phyloP scores from a whole-genome alignment of 2,888 invertebrate genomes.

The Halocaridina rubra region DNA sequence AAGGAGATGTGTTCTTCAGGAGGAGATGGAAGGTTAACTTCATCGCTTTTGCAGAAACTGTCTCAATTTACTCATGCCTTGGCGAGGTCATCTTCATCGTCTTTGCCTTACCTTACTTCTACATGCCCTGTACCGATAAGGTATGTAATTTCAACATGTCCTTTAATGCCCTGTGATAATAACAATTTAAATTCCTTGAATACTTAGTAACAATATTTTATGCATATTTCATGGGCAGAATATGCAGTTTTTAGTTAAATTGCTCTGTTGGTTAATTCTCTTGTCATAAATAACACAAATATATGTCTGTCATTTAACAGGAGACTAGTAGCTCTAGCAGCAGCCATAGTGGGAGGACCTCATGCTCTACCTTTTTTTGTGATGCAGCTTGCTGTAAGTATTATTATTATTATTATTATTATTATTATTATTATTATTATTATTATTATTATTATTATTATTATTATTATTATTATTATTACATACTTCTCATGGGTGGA shows the following conservation, averaged over 20 bases:
- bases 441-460: background rate
- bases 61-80: conserved; percentile 15
- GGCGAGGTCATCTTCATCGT: background rate
- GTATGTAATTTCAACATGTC: too few relatives aligned
- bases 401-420: background rate
- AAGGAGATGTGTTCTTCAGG: conserved; percentile 19
- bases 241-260: background rate
- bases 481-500: too few relatives aligned
- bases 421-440: background rate
- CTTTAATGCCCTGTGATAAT: too few relatives aligned
- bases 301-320: background rate
- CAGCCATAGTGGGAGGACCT: conserved; percentile 51
- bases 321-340: conserved; percentile 18
- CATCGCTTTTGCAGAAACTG: conserved; percentile 12
- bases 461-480: background rate
- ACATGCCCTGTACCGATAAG: conserved; percentile 30
- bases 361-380: conserved; percentile 47
- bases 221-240: too few relatives aligned
- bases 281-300: background rate
- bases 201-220: too few relatives aligned
- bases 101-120: conserved; percentile 16
- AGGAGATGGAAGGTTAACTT: conserved; percentile 11
- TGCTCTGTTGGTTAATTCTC: background rate
- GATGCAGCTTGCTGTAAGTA: conserved; percentile 50
- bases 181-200: too few relatives aligned